These are phyloP conservation scores for Cordilura impudica DNA, from an alignment of 2,888 invertebrate genomes.

Conservation along the genomic window DNA sequence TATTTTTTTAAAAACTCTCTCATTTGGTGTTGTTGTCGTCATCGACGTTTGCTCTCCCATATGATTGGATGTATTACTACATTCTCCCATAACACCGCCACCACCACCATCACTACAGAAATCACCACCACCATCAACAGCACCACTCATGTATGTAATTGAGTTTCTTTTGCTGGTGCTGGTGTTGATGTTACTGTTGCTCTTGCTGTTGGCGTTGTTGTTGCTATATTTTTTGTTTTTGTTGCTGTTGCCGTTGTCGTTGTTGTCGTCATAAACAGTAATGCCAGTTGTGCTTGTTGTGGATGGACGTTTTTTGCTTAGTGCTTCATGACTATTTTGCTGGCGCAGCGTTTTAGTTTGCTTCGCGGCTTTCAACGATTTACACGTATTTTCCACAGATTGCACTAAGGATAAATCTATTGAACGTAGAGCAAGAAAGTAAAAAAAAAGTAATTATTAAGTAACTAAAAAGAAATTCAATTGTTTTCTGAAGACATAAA, in stretches of 20 bases:
- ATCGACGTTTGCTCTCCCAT: background rate
- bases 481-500: conserved; percentile 6
- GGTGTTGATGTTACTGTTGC: conserved; percentile 26
- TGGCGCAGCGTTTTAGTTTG: conserved; percentile 68
- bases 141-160: background rate
- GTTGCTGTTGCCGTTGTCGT: conserved; percentile 9
- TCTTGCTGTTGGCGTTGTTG: conserved; percentile 7
- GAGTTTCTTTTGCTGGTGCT: conserved; percentile 2
- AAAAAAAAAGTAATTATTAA: conserved; percentile 1
- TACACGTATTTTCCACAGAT: conserved; percentile 46
- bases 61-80: background rate
- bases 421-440: background rate
- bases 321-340: conserved; percentile 57
- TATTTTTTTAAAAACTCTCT: background rate
- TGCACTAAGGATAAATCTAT: background rate
- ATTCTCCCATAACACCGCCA: background rate
- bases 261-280: conserved; percentile 29
- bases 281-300: conserved; percentile 28
- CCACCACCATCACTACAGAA: background rate
- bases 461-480: conserved; percentile 30
- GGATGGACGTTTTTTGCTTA: conserved; percentile 29
- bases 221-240: conserved; percentile 32
- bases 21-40: background rate
- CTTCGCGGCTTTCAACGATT: conserved; percentile 72
- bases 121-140: background rate